phyloP scores from a whole-genome alignment of 2,113 vertebrate species.

The Ailurus styani region DNA sequence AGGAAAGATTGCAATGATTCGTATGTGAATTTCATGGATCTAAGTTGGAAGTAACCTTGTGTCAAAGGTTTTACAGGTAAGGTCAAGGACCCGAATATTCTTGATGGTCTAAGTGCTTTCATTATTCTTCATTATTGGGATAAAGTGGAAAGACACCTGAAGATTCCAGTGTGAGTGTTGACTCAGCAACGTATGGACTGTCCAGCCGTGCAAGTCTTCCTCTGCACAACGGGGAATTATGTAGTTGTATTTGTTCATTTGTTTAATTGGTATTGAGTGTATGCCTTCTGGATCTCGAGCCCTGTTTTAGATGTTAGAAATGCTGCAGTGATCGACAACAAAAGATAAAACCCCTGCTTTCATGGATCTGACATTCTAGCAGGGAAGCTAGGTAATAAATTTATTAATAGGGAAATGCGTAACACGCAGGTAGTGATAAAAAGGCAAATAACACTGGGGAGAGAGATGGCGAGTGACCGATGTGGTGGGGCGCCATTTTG shows the following conservation, averaged over 20 bases:
- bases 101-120: not conserved
- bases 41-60: not conserved
- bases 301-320: not conserved
- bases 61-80: not conserved
- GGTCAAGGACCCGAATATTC: not conserved
- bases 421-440: not conserved
- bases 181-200: too few species aligned
- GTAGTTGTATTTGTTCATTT: not conserved
- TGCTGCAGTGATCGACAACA: not conserved
- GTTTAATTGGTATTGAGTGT: not conserved
- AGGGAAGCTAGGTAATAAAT: not conserved
- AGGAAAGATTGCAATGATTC: not conserved
- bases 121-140: not conserved
- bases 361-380: not conserved
- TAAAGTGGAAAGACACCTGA: not conserved
- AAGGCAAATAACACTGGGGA: not conserved
- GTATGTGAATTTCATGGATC: not conserved
- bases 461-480: not conserved
- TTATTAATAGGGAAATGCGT: not conserved
- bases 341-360: not conserved
- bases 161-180: not conserved
- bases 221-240: not conserved
- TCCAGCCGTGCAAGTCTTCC: not conserved
- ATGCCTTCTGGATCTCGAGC: not conserved
- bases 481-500: rapidly evolving